phyloP scores from a whole-genome alignment of 35 echinoderm and acorn worm species.

The Ptychodera flava region DNA sequence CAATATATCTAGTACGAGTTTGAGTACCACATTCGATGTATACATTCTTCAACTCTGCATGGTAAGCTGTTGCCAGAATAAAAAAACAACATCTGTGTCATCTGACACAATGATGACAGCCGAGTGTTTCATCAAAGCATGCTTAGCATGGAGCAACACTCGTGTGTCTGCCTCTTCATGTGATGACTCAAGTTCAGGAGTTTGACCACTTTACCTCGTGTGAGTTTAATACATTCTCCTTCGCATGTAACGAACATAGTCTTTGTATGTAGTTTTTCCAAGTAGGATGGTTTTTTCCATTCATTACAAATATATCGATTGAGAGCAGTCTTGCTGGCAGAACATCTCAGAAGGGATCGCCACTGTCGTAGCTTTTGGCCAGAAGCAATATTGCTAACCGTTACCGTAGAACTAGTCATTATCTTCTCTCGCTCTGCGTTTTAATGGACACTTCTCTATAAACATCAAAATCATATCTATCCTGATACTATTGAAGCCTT shows the following conservation, averaged over 20 bases:
- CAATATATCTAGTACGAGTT: slow-evolving; percentile 16
- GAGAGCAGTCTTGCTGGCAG: no score
- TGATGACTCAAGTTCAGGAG: slow-evolving; percentile 16
- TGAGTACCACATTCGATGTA: slow-evolving; percentile 24
- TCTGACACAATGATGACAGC: slow-evolving; percentile 5
- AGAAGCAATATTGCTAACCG: no score
- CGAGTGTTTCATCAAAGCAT: slow-evolving; percentile 11
- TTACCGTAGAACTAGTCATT: no score
- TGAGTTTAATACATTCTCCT: no score
- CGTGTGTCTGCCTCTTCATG: slow-evolving; percentile 30
- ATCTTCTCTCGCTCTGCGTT: neutral
- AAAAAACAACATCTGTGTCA: slow-evolving; percentile 27
- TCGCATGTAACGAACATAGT: no score
- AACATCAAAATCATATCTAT: slow-evolving; percentile 48
- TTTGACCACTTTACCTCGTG: slow-evolving; percentile 15
- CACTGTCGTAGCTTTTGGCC: no score
- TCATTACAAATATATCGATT: no score
- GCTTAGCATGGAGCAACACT: slow-evolving; percentile 27
- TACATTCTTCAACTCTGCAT: slow-evolving; percentile 6
- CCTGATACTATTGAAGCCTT: neutral
- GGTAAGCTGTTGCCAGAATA: slow-evolving; percentile 8
- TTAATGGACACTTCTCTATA: slow-evolving; percentile 24
- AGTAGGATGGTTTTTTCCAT: no score
- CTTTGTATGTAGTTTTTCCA: no score
- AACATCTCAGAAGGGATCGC: no score